phyloP scores from a whole-genome alignment of 2,797 vertebrate species.

The Chelidonichthys spinosus region DNA sequence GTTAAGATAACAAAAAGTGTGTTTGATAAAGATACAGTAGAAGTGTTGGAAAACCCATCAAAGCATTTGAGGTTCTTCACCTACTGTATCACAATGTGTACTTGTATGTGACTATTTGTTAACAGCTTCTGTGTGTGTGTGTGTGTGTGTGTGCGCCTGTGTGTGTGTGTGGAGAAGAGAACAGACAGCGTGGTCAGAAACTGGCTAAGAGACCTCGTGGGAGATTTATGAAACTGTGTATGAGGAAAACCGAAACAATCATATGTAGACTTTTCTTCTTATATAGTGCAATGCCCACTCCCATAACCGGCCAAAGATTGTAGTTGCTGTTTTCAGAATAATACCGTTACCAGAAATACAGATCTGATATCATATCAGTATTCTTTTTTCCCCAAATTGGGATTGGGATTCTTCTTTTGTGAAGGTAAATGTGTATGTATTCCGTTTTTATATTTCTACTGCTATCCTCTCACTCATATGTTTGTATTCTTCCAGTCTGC shows the following conservation, averaged over 20 bases:
- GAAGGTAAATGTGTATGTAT: too few species aligned
- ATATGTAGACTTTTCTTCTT: background rate
- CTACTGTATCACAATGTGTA: slow-evolving; percentile 15
- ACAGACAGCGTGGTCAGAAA: slow-evolving; percentile 2
- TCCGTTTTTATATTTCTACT: background rate
- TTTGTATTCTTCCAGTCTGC: background rate
- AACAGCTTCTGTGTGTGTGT: slow-evolving; percentile 11
- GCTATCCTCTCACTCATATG: background rate
- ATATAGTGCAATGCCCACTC: background rate
- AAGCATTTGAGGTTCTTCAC: background rate
- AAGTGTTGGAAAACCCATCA: slow-evolving; percentile 9
- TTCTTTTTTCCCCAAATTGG: background rate
- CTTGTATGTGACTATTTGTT: slow-evolving; percentile 9
- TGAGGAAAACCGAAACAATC: background rate
- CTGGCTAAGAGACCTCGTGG: background rate
- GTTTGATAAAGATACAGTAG: slow-evolving; percentile 11
- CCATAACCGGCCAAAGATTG: background rate
- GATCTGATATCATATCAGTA: background rate
- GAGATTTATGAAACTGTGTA: background rate
- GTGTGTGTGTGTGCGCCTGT: background rate
- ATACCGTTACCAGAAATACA: background rate
- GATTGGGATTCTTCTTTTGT: too few species aligned
- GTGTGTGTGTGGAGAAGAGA: too few species aligned
- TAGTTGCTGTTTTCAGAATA: background rate
- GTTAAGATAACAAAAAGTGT: too few species aligned